Base-by-base conservation (phyloP, 2,113 vertebrate genomes). In the Pseudopipra pipra region DNA sequence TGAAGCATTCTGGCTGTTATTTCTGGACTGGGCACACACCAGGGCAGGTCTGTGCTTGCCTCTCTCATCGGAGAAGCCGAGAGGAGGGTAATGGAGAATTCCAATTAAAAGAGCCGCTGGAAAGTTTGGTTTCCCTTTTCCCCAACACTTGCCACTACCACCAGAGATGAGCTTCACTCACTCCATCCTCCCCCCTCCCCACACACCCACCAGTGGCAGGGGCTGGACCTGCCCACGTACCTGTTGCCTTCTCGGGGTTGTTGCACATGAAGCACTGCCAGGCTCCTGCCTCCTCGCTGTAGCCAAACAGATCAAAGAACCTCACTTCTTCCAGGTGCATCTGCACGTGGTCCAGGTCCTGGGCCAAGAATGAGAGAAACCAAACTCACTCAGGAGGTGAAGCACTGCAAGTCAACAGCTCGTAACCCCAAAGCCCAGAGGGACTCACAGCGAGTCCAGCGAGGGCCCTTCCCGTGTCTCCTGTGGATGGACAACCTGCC, bases 241-340 rank as follows among this genome's bases (percentile, higher is more conserved):
- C 99, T 66, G 98, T 97, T 51, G 99, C 99, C 94, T 98, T 99
- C 76, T 99, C 99, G 0, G 99, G 99, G 97, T 99, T 98, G 96
- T 99, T 99, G 90, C 99, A 99, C 99, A 99, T 99, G 98, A 99
- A 99, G 96, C 99, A 99, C 27, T 99, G 98, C 99, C 99, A 99
- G 0, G 97, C 87, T 44, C 98, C 98, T 4, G 98, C 97, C 87
- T 98, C 98, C 95, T 99, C 98, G 3, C 98, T 99, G 98, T 98
- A 99, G 95, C 99, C 98, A 37, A 99, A 99, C 31, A 99, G 97
- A 80, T 99, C 99, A n/a, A 99, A 99, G 98, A 99, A 99, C 55
- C 99, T 98, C 91, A 99, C 99, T 87, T 99, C 99, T 96, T 99
- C 98, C 97, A 99, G 98, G 92, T 99, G 99, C 93, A 97, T 96